Base-by-base conservation (phyloP, 2,113 vertebrate genomes). In the Panthera tigris region DNA sequence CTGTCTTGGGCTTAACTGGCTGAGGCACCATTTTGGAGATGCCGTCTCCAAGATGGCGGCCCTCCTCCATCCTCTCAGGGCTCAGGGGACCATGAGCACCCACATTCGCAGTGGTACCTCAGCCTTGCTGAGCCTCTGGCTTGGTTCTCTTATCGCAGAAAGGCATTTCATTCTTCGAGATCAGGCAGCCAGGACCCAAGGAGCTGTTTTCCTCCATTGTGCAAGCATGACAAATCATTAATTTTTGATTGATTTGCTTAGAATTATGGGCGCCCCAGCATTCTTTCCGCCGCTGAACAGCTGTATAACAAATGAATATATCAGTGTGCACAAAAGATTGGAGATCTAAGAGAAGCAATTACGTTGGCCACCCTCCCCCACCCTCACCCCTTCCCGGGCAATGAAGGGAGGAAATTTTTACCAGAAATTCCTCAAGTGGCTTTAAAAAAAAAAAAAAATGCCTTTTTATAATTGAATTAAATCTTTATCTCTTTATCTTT, bases 231-330 rank as follows among this genome's bases (percentile, higher is more conserved):
- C 98, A 99, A 98, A 98, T 98, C 98, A 98, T 99, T 99, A 98
- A 98, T 99, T 99, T 99, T 98, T 99, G 99, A 99, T 98, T 98
- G 98, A 99, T 99, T 98, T 99, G 98, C 98, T 99, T 98, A 98
- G 99, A 98, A 99, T 98, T 98, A 98, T 99, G 98, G 98, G 98
- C 97, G 98, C 98, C 98, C 98, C 98, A 98, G 98, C 98, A 99
- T 98, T 98, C 97, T 98, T 98, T 99, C 98, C 98, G 97, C 97
- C 88, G 98, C 98, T 95, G 98, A 99, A 98, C 98, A 99, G 99
- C 99, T 99, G 99, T 99, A 98, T 99, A 99, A 99, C 98, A 99
- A 99, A 99, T 98, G 98, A 99, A 98, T 98, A 98, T 98, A 99
- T 98, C 98, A 98, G 97, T 97, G 98, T 97, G 98, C 98, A 98